A percentile compares a stretch with the other conserved stretches of the same genome.
Conservation (phyloP, 2,888 invertebrate genomes). For the Metellina segmentata region DNA sequence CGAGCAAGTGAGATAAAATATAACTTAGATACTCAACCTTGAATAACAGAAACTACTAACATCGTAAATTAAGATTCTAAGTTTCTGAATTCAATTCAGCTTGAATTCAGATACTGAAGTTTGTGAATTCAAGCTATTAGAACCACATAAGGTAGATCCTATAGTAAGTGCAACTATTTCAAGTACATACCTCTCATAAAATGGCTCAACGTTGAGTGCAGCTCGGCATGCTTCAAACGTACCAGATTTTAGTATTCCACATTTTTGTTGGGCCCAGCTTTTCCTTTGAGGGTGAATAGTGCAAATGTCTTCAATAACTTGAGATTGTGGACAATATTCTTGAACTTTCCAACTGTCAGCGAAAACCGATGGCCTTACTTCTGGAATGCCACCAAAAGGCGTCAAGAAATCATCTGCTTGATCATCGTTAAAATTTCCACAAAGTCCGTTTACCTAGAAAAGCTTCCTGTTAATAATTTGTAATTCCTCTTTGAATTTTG, state of each 20-base stretch:
- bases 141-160: too few relatives aligned
- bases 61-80: too few relatives aligned
- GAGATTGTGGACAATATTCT: slow-evolving; percentile 87
- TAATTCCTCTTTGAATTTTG: too few relatives aligned
- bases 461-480: background rate
- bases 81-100: too few relatives aligned
- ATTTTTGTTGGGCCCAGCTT: slow-evolving; percentile 90
- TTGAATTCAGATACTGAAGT: too few relatives aligned
- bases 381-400: slow-evolving; percentile 89
- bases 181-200: slow-evolving; percentile 83
- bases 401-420: slow-evolving; percentile 92
- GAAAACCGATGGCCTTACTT: slow-evolving; percentile 88
- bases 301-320: slow-evolving; percentile 83
- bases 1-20: too few relatives aligned
- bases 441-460: slow-evolving; percentile 87
- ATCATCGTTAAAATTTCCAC: slow-evolving; percentile 94
- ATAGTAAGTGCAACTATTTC: background rate
- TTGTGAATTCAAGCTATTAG: too few relatives aligned
- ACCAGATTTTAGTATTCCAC: slow-evolving; percentile 88
- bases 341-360: slow-evolving; percentile 94
- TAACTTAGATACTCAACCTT: too few relatives aligned
- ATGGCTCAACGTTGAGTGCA: slow-evolving; percentile 88
- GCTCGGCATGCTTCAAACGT: slow-evolving; percentile 89
- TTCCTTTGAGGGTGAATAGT: slow-evolving; percentile 88
- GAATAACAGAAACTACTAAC: too few relatives aligned